Evolutionary conservation across 2,888 invertebrate genomes (phyloP), one percentile per base, ranked within the genome.

Genomic region (Scaptomyza flava): DNA sequence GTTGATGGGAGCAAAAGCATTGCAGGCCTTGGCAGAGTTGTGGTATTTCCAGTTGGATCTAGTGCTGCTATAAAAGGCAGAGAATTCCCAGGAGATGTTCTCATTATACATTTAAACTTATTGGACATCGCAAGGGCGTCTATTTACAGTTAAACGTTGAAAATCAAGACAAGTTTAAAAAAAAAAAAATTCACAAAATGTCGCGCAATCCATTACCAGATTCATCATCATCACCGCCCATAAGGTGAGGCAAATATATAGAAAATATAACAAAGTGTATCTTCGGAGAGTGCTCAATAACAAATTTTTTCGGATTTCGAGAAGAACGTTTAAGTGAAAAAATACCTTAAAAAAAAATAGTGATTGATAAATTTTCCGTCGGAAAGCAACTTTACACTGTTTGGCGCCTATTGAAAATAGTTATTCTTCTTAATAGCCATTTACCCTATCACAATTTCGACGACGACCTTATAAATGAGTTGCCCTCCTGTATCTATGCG

Each of bases 401-500:
- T 14, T 31, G 20, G 14, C 2, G 2, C n/a, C 46, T 30, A 48
- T 2, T 54, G 4, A 17, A 5, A 34, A 27, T 12, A 42, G 0
- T 23, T n/a, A 8, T 7, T 38, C 38, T 33, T 4, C 1, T 14
- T 23, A 8, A 7, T 68, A 92, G 92, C 47, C 91, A 92, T 47
- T 72, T 92, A 17, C 91, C 91, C 14, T 92, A 92, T 68, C 92
- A 92, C 58, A 91, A 90, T 64, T 92, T 91, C 52, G 92, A 92
- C 42, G 92, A 91, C 66, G 94, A 95, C 89, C 92, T 94, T 86
- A 94, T 96, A 12, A 91, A 90, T 50, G 96, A 97, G 81, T 93
- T 97, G 77, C 96, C 96, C 0, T 96, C 96, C 42, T 97, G 97
- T 91, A 95, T 96, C 62, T 97, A 96, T 91, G 96, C 91, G 79